Base-by-base conservation (phyloP, 64 coral and sea anemone species). In the Hydrozoanthus tunicans region DNA sequence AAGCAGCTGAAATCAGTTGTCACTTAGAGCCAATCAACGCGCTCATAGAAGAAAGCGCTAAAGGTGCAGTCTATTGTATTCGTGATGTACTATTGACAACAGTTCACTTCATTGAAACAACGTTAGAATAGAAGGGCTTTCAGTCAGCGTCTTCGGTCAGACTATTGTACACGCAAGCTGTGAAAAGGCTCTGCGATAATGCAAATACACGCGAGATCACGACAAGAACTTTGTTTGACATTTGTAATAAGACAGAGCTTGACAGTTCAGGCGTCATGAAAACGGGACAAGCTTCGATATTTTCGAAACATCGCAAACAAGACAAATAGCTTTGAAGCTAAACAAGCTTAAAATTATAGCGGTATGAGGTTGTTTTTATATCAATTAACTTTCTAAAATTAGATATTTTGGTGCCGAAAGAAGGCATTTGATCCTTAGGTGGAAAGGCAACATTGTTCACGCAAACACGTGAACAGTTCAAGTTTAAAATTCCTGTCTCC, bases 21-120 rank as follows among this genome's bases (percentile, higher is more conserved):
- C 84, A 88, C 58, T 88, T 51, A 8, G 11, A 74, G 84, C 84
- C 84, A 88, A 88, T 88, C 84, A 88, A 56, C 5, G 24, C 10
- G 23, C 66, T 55, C 67, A 55, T 3, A 5, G 56, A 60, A 59
- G 60, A 55, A 53, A 60, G 69, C 74, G 59, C 82, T 59, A 75
- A 88, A 82, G 84, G 74, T 54, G 10, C 12, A 15, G 0, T 12
- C 69, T 25, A 88, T 74, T 88, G 68, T 74, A 10, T 73, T 55
- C 15, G 15, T 56, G 32, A n/a, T 55, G 14, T 70, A 56, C 53
- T 57, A 69, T 88, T 88, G 84, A 88, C 84, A 59, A 60, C 56
- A 74, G 15, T 86, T 75, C 69, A 88, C 68, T 75, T 88, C 84
- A 59, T 73, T 51, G 55, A 56, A 88, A 88, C 74, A 32, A 26